These are phyloP conservation scores for Drymonia ruficornis DNA, from an alignment of 2,888 invertebrate species.

Conservation along the genomic window DNA sequence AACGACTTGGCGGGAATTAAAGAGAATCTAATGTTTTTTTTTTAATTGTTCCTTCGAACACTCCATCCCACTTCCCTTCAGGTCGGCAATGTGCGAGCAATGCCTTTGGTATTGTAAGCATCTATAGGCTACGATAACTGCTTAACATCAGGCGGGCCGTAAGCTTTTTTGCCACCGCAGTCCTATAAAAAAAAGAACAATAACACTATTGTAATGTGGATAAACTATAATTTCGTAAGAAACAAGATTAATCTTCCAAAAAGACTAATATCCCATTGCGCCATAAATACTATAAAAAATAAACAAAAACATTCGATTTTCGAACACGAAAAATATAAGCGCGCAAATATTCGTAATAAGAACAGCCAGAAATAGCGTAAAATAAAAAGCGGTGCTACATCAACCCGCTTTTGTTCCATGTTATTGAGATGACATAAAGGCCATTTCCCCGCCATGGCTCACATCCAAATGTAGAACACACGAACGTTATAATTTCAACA, in stretches of 20 bases:
- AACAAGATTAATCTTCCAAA: no score
- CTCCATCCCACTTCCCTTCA: no score
- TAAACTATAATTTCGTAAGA: no score
- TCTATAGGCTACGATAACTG: no score
- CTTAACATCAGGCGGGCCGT: no score
- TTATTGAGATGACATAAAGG: constrained; percentile 69
- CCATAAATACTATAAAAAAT: background rate
- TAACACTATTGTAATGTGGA: no score
- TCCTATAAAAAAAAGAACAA: no score
- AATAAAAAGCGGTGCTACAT: constrained; percentile 24
- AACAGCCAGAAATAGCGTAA: constrained; percentile 31
- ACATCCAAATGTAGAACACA: constrained; percentile 51
- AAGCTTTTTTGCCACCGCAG: no score
- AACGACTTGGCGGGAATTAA: background rate
- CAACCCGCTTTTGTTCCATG: constrained; percentile 53
- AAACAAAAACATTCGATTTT: background rate
- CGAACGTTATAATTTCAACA: constrained; percentile 11
- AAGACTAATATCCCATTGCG: no score
- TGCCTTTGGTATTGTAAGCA: no score
- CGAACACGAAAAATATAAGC: constrained; percentile 19
- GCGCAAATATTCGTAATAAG: constrained; percentile 18
- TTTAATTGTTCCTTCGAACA: no score
- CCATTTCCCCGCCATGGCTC: constrained; percentile 63
- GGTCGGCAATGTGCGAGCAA: no score
- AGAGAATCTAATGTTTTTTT: background rate